These are phyloP conservation scores for Heliocidaris tuberculata DNA, from an alignment of 35 echinoderm and acorn worm genomes.

Conservation along the genomic window DNA sequence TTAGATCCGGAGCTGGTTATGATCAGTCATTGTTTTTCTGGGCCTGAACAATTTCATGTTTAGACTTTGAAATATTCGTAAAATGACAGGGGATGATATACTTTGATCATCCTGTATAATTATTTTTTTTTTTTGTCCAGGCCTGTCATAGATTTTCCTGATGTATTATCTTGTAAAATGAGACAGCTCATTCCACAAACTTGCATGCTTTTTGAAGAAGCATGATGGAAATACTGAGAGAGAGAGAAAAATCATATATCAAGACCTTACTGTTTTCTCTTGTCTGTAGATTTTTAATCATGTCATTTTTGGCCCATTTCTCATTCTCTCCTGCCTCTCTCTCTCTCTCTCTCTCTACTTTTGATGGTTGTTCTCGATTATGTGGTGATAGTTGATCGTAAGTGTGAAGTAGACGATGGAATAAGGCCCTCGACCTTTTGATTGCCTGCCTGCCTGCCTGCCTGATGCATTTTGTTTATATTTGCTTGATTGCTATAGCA, in stretches of 20 bases:
- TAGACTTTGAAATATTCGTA: not conserved
- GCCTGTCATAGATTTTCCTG: not conserved
- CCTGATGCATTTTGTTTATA: not conserved
- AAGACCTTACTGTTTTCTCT: not conserved
- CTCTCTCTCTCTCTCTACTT: not conserved
- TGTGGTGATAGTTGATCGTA: constrained; percentile 3
- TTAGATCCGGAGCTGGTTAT: not conserved
- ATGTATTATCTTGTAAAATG: not conserved
- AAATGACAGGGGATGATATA: not conserved
- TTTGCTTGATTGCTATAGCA: not conserved
- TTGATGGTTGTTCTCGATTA: not conserved
- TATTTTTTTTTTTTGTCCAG: not conserved
- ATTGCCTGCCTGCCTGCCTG: not conserved
- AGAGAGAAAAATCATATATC: not conserved
- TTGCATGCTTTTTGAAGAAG: constrained; percentile 2
- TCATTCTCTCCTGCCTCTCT: not conserved
- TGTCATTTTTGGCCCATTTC: constrained; percentile 10
- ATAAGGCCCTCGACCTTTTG: not conserved
- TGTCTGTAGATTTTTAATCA: not conserved
- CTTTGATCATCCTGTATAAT: too few relatives aligned
- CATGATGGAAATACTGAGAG: not conserved
- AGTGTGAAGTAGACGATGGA: not conserved
- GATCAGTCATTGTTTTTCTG: not conserved
- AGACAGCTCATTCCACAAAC: not conserved
- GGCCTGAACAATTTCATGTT: not conserved